phyloP scores from a whole-genome alignment of 2,888 invertebrate species.

The Taenaris catops region DNA sequence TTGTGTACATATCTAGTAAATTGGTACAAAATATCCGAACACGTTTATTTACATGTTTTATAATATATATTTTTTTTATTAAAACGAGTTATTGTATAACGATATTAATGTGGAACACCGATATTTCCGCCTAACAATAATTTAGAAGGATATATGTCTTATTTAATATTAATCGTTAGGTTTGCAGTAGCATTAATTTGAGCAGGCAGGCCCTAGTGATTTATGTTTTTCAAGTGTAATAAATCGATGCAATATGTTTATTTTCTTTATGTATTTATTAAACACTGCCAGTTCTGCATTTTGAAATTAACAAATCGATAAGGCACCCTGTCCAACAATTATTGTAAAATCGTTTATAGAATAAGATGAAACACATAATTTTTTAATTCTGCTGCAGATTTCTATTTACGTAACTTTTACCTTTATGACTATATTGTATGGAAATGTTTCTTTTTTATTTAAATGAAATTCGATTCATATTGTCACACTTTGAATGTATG shows the following conservation, averaged over 20 bases:
- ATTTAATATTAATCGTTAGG: too few species aligned
- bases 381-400: conserved; percentile 19
- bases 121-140: conserved; percentile 22
- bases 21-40: conserved; percentile 30
- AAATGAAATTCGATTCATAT: conserved; percentile 17
- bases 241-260: conserved; percentile 11
- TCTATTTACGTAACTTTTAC: conserved; percentile 24
- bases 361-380: conserved; percentile 9
- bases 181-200: too few species aligned
- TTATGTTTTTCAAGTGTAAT: conserved; percentile 2
- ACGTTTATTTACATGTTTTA: conserved; percentile 31
- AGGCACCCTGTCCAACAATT: conserved; percentile 18
- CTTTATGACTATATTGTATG: conserved; percentile 24
- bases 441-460: conserved; percentile 20
- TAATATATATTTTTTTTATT: conserved; percentile 12
- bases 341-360: conserved; percentile 8
- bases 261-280: conserved; percentile 29
- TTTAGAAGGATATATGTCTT: too few species aligned
- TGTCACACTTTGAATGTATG: too few species aligned
- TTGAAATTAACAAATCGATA: conserved; percentile 32
- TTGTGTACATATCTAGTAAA: conserved; percentile 32
- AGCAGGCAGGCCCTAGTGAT: conserved; percentile 59
- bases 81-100: conserved; percentile 21
- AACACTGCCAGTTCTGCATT: conserved; percentile 61
- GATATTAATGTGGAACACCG: conserved; percentile 33